Base-by-base conservation (phyloP, 2,113 vertebrate genomes). In the Campylomormyrus tamandua region DNA sequence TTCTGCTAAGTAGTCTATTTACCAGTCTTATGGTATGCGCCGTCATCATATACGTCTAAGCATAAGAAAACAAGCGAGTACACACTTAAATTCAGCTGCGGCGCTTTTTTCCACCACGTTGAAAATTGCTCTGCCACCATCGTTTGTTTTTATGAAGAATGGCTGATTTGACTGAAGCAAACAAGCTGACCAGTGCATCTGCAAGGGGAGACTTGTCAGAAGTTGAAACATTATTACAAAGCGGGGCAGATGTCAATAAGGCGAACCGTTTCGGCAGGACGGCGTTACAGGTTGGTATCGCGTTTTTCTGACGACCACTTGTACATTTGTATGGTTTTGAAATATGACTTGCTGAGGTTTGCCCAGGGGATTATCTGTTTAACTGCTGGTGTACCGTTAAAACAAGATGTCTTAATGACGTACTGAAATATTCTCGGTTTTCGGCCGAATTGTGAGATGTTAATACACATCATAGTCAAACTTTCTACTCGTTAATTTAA, bases 281-380 rank as follows among this genome's bases (percentile, higher is more conserved):
- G 94, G 94, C 98, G 92, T 93, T 99, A 93, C 98, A 99, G 98
- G 98, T 99, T 95, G 94, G 98, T 97, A 95, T 96, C 93, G 94
- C 56, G 10, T 90, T 88, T 74, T 88, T 90, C 45, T 13, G 74
- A 83, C 86, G 11, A 27, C 48, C 11, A 46, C 66, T 53, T 88
- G 46, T 39, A 74, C 27, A 87, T 66, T 52, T 70, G 19, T 66
- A 39, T 87, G 48, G 15, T 70, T 50, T 31, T 85, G 27, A 62
- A 83, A 52, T 27, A 24, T 70, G 19, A 77, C 48, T 90, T 90
- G 19, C n/a, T 77, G 9, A 48, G 50, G 13, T 53, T 87, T 70
- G 48, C 35, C 56, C 83, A 74, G 4, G 46, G 89, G 62, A 45
- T 74, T 86, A 49, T 52, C 83, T 86, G 83, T 87, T 87, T 87